Evolutionary conservation across 2,888 invertebrate genomes (phyloP).

Genomic region (Lumbricus terrestris): DNA sequence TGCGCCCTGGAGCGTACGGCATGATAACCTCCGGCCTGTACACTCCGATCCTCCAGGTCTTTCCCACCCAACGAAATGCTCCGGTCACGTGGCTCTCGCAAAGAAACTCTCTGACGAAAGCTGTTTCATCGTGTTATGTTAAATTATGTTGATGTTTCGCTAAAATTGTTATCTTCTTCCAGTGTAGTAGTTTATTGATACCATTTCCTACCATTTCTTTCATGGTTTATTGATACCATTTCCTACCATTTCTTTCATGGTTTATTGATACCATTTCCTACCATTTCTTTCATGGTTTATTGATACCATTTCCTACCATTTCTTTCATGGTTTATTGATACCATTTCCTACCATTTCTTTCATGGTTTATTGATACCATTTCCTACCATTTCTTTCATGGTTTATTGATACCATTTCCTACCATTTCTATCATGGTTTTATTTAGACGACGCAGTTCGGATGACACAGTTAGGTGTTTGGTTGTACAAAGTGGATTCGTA

Average conservation of each 20-base stretch:
- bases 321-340: too few relatives aligned
- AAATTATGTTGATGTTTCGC: background rate
- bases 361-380: too few relatives aligned
- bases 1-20: constrained; percentile 15
- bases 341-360: too few relatives aligned
- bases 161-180: background rate
- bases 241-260: too few relatives aligned
- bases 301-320: too few relatives aligned
- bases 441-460: background rate
- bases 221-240: too few relatives aligned
- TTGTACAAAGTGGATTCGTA: background rate
- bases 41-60: constrained; percentile 31
- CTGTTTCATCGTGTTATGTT: background rate
- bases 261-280: too few relatives aligned
- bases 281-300: too few relatives aligned
- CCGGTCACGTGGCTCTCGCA: constrained; percentile 60
- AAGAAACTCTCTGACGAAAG: constrained; percentile 59
- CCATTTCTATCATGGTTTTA: too few relatives aligned
- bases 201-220: background rate
- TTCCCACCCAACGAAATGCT: constrained; percentile 26
- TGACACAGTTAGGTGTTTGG: background rate
- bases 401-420: too few relatives aligned
- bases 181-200: background rate
- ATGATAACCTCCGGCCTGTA: constrained; percentile 24
- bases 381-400: too few relatives aligned